A percentile compares a stretch with the other conserved stretches of the same genome.
Evolutionary conservation across 2,888 invertebrate species (phyloP).

Genomic region (Philonicus albiceps): DNA sequence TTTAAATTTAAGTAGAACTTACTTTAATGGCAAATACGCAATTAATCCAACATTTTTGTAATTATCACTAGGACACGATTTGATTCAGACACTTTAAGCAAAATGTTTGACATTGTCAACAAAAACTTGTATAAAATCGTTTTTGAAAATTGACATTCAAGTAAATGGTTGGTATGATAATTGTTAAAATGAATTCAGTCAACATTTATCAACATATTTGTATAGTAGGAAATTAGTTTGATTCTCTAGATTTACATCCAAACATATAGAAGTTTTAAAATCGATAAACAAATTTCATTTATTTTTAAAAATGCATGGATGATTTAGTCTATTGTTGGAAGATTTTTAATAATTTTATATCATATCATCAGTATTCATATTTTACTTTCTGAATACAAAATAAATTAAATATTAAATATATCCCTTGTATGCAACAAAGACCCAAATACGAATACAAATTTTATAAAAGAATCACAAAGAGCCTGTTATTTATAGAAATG

Average conservation of each 20-base stretch:
- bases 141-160: background rate
- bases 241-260: background rate
- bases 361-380: background rate
- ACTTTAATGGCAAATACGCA: background rate
- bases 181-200: background rate
- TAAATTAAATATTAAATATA: background rate
- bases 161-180: background rate
- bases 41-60: background rate
- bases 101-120: background rate
- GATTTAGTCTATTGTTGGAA: too few species aligned
- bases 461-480: background rate
- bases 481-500: background rate
- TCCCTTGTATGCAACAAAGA: background rate
- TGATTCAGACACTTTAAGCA: background rate
- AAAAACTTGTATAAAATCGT: background rate
- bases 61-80: background rate
- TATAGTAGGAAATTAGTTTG: background rate
- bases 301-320: too few species aligned
- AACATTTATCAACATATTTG: background rate
- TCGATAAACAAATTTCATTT: too few species aligned
- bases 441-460: background rate
- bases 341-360: too few species aligned
- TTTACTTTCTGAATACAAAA: background rate
- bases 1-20: background rate
- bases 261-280: too few species aligned